phyloP scores from a whole-genome alignment of 2,113 vertebrate genomes.

The Tyto alba region DNA sequence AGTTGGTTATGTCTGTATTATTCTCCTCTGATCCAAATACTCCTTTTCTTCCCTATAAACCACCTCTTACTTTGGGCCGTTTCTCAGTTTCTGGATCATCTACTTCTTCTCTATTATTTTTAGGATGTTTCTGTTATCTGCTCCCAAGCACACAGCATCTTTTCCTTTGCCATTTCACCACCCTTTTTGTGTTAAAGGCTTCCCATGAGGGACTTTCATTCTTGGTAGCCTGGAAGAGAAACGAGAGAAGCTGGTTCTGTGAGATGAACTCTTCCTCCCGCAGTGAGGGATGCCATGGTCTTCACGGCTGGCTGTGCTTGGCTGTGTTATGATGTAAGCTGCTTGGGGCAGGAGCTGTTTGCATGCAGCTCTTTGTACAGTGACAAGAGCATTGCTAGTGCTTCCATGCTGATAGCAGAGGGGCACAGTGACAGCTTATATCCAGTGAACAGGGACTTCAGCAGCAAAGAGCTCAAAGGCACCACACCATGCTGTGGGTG shows the following conservation, averaged over 20 bases:
- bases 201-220: background rate
- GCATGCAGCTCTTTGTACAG: background rate
- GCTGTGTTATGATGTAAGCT: background rate
- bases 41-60: background rate
- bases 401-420: background rate
- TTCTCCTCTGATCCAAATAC: background rate
- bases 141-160: background rate
- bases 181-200: background rate
- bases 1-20: background rate
- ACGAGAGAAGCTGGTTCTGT: background rate
- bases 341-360: background rate
- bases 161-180: background rate
- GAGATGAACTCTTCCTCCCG: background rate
- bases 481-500: accelerated
- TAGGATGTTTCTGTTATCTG: background rate
- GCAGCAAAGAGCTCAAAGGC: background rate
- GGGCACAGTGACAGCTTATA: background rate
- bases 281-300: accelerated
- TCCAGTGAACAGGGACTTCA: background rate
- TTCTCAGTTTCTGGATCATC: background rate
- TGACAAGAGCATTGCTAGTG: background rate
- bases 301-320: background rate
- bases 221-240: background rate
- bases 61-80: background rate
- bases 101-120: background rate